Conservation (phyloP, 2,888 invertebrate genomes). For the Tenthredo livida region DNA sequence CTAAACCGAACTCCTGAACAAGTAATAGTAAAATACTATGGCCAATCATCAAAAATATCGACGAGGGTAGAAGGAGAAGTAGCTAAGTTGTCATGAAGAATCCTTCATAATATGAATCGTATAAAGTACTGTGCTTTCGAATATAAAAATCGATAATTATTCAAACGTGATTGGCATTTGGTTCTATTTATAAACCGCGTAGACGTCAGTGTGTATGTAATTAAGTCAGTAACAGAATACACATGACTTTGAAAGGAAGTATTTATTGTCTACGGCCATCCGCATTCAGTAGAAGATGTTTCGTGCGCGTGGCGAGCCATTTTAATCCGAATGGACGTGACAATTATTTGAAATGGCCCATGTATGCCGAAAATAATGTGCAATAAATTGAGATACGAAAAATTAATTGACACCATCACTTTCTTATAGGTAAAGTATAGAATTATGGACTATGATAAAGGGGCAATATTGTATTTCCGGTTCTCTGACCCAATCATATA, state of each 20-base stretch:
- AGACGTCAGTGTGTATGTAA: slow-evolving; percentile 44
- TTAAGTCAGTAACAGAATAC: slow-evolving; percentile 13
- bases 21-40: too few relatives aligned
- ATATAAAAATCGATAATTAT: slow-evolving; percentile 42
- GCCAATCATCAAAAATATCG: too few relatives aligned
- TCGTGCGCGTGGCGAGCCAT: slow-evolving; percentile 14
- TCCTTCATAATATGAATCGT: not conserved
- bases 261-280: slow-evolving; percentile 58
- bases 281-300: slow-evolving; percentile 46
- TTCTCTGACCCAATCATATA: not conserved
- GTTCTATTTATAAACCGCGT: slow-evolving; percentile 41
- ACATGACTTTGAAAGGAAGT: slow-evolving; percentile 63
- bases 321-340: slow-evolving; percentile 28
- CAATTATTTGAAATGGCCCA: slow-evolving; percentile 8
- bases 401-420: slow-evolving; percentile 12
- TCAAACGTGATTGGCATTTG: slow-evolving; percentile 14
- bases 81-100: too few relatives aligned
- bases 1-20: too few relatives aligned
- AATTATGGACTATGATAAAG: not conserved
- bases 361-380: not conserved
- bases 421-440: not conserved
- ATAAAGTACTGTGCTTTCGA: not conserved
- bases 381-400: slow-evolving; percentile 4
- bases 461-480: not conserved
- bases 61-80: too few relatives aligned